Base-by-base conservation (phyloP, 2,888 invertebrate species). In the Parnassius glacialis region DNA sequence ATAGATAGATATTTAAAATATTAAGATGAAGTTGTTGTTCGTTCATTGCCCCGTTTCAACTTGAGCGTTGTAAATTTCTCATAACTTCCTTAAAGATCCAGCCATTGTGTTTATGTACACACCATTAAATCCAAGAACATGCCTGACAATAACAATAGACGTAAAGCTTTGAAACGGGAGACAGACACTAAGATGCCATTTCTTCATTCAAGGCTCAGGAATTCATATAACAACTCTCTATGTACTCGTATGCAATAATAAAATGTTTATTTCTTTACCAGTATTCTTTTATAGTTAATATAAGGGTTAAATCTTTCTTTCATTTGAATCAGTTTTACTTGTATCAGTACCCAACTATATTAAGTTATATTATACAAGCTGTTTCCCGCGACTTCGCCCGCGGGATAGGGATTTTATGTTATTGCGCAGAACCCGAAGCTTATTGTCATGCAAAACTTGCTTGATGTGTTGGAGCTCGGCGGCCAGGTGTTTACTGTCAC, bases 31-130 rank as follows among this genome's bases (percentile, higher is more conserved):
- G 43, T 44, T 41, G 44, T 58, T 59, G 52, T 52, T 20, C 42
- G 42, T 59, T 55, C 52, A 52, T 55, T 42, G 54, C 45, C 44
- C 42, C 10, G 53, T 12, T 48, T 51, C 48, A 10, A 12, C 48
- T 53, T 9, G 52, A 56, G 55, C 56, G 52, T 53, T 62, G 52
- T 57, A 62, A 62, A 62, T 58, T 47, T 54, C 50, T 54, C 25
- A 53, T 56, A 41, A 10, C 48, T 41, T 9, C 41, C 47, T 55
- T 56, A 51, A 41, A 59, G 63, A 55, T 55, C 20, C 52, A 20
- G 45, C 42, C 56, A 42, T 59, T 54, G 58, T 58, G 53, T 62
- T 58, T 59, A 56, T 59, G 59, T 59, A 56, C 63, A 63, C 55
- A 63, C 63, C 63, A 63, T 63, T 63, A 63, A 56, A 43, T 52